Percentiles rank a stretch among this genome's conserved stretches.
Evolutionary conservation across 1,140 invertebrate species (phyloP).

Genomic region (Orchesella cincta): DNA sequence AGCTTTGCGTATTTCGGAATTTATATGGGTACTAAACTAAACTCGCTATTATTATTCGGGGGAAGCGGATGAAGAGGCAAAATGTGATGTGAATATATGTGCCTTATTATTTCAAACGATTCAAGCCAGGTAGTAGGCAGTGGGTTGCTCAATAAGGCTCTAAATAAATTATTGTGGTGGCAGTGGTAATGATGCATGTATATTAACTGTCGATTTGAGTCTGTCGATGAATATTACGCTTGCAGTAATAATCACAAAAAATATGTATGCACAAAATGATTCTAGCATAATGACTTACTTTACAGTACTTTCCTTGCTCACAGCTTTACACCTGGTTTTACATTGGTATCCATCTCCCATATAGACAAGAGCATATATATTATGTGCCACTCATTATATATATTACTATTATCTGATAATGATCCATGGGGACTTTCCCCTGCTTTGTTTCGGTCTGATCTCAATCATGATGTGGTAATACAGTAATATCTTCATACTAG

Average conservation of each 20-base stretch:
- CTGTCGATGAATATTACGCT: too few relatives aligned
- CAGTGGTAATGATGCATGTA: too few relatives aligned
- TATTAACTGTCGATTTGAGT: too few relatives aligned
- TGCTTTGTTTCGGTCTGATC: not conserved
- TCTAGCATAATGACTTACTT: conserved; percentile 23
- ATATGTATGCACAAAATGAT: conserved; percentile 5
- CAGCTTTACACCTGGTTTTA: conserved; percentile 25
- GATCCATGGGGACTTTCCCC: not conserved
- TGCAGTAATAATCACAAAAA: too few relatives aligned
- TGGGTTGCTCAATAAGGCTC: too few relatives aligned
- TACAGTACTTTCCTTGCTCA: not conserved
- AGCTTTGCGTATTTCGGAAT: not conserved
- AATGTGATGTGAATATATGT: conserved; percentile 14
- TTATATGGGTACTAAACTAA: not conserved
- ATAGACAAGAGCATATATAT: conserved; percentile 6
- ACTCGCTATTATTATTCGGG: not conserved
- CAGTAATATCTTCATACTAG: not conserved
- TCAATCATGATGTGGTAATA: conserved; percentile 21
- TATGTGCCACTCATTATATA: not conserved
- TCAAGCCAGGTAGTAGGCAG: not conserved
- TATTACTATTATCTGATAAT: conserved; percentile 22
- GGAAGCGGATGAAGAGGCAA: not conserved
- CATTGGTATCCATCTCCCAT: too few relatives aligned
- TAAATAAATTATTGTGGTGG: not conserved
- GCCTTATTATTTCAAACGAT: not conserved